phyloP scores from a whole-genome alignment of 2,888 invertebrate species.

The Erannis defoliaria region DNA sequence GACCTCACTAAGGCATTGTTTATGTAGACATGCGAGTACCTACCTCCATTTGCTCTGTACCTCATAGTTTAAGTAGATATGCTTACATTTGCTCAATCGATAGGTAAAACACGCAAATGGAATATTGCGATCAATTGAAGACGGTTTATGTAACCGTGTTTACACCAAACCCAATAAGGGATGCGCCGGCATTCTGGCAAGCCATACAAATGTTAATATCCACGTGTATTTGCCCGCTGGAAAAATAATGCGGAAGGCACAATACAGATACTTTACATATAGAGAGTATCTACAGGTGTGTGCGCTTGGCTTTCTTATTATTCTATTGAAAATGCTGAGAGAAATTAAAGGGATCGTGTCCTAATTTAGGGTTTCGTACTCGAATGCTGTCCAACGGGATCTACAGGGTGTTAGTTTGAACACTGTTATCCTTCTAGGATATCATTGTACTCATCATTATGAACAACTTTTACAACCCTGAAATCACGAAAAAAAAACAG shows the following conservation, averaged over 20 bases:
- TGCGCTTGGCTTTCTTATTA: conserved; percentile 5
- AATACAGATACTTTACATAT: background rate
- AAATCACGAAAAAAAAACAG: no score
- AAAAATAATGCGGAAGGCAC: conserved; percentile 16
- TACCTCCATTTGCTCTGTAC: background rate
- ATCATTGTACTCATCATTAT: no score
- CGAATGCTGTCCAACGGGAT: no score
- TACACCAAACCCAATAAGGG: conserved; percentile 42
- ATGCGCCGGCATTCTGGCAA: conserved; percentile 37
- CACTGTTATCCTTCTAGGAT: no score
- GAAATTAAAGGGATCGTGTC: background rate
- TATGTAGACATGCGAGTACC: background rate
- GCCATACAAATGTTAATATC: conserved; percentile 44
- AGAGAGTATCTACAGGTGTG: background rate
- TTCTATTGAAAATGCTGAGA: background rate
- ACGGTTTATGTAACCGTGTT: conserved; percentile 41
- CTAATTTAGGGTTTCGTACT: no score
- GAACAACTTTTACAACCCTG: no score
- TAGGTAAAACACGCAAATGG: conserved; percentile 33
- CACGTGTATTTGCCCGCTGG: conserved; percentile 19
- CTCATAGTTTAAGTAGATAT: background rate
- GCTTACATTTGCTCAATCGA: conserved; percentile 18
- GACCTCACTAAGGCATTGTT: background rate
- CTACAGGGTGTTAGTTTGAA: no score
- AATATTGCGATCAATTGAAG: conserved; percentile 40